Evolutionary conservation across 2,888 invertebrate species (phyloP).

Genomic region (Sphaerolaimus hirsutus): DNA sequence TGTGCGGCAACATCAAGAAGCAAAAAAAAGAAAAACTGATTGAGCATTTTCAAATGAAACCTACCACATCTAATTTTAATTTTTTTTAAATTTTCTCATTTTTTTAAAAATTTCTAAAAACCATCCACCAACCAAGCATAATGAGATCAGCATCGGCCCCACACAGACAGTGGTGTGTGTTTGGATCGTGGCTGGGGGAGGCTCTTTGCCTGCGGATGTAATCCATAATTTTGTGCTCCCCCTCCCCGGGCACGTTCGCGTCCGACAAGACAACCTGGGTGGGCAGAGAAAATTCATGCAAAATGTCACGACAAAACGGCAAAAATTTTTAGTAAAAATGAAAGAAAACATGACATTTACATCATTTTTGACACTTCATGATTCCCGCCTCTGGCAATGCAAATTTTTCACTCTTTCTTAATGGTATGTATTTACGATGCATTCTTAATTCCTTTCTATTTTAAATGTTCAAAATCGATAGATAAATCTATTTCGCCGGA

Average conservation of each 20-base stretch:
- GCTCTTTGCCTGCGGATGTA: conserved; percentile 79
- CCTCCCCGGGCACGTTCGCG: conserved; percentile 89
- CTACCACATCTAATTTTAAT: too few species aligned
- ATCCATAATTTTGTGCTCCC: conserved; percentile 99
- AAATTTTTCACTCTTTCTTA: not conserved
- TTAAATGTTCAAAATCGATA: too few species aligned
- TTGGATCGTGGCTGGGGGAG: conserved; percentile 63
- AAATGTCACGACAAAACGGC: not conserved
- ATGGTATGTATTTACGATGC: too few species aligned
- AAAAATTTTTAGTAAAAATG: not conserved
- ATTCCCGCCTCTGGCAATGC: not conserved
- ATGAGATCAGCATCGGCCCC: conserved; percentile 87
- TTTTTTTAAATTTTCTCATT: too few species aligned
- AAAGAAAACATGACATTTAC: conserved; percentile 2
- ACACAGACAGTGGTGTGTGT: conserved; percentile 86
- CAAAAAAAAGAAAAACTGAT: too few species aligned
- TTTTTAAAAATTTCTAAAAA: too few species aligned
- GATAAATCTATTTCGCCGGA: too few species aligned
- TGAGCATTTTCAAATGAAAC: too few species aligned
- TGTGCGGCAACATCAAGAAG: too few species aligned
- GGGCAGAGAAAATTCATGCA: not conserved
- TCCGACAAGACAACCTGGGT: conserved; percentile 62
- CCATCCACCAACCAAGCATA: conserved; percentile 46
- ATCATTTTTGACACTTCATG: too few species aligned
- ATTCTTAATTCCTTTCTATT: too few species aligned